These are phyloP conservation scores for Drosophila paranaensis DNA, from an alignment of 2,888 invertebrate species.

Conservation along the genomic window DNA sequence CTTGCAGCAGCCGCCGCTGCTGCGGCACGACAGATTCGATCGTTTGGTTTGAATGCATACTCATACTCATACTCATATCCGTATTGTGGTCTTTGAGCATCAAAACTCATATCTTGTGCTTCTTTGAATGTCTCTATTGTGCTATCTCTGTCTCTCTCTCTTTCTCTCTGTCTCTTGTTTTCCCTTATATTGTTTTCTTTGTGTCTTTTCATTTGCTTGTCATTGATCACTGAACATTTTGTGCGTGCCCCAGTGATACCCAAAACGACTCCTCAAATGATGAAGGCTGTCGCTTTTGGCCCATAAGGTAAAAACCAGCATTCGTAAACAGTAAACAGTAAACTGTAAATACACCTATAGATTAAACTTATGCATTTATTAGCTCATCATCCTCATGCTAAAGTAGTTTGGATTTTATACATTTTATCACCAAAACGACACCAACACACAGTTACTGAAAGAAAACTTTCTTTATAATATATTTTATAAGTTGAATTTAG, in stretches of 20 bases:
- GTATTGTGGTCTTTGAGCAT: constrained; percentile 22
- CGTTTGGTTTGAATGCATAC: constrained; percentile 11
- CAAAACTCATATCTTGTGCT: constrained; percentile 41
- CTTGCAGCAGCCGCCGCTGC: neutral
- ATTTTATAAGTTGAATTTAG: neutral
- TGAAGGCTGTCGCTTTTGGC: constrained; percentile 84
- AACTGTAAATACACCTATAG: constrained; percentile 14
- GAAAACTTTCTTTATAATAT: neutral
- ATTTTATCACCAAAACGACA: neutral
- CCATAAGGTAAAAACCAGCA: constrained; percentile 82
- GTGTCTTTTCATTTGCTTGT: constrained; percentile 68
- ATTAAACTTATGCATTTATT: neutral
- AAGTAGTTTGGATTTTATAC: neutral
- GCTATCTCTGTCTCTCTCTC: constrained; percentile 23
- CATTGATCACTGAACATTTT: constrained; percentile 71
- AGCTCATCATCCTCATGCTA: neutral
- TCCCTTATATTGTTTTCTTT: constrained; percentile 22
- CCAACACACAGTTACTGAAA: neutral
- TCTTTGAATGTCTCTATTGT: constrained; percentile 46
- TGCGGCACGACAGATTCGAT: constrained; percentile 24
- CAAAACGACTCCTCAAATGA: constrained; percentile 77
- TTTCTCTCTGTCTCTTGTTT: constrained; percentile 12
- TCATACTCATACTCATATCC: constrained; percentile 15
- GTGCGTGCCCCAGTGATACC: constrained; percentile 75
- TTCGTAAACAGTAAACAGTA: constrained; percentile 36